phyloP scores from a whole-genome alignment of 2,113 vertebrate genomes.

The Ifrita kowaldi region DNA sequence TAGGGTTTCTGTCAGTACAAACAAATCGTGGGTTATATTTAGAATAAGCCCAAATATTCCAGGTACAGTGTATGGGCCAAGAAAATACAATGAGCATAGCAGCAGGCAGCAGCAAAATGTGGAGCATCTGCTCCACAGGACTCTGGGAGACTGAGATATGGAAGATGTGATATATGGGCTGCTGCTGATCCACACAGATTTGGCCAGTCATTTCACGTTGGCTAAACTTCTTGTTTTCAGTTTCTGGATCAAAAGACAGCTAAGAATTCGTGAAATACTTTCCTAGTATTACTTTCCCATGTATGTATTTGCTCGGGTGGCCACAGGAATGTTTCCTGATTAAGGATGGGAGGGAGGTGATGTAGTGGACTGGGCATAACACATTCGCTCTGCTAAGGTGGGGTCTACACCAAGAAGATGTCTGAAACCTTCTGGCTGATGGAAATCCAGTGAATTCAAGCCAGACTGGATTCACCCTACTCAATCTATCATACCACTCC shows the following conservation, averaged over 20 bases:
- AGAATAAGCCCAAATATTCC: not conserved
- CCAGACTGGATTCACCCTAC: slow-evolving; percentile 15
- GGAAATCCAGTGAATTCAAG: slow-evolving; percentile 10
- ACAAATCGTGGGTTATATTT: slow-evolving; percentile 3
- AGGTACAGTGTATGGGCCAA: not conserved
- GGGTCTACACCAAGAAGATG: not conserved
- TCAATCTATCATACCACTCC: slow-evolving; percentile 18
- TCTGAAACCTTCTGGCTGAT: not conserved
- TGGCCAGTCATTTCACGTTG: not conserved
- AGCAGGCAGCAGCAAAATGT: not conserved
- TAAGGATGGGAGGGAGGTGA: not conserved
- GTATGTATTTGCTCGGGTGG: not conserved
- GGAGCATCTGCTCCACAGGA: not conserved
- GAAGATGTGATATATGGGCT: not conserved
- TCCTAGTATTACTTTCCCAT: slow-evolving; percentile 25
- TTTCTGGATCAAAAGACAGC: slow-evolving; percentile 15
- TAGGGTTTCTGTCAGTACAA: slow-evolving; percentile 88
- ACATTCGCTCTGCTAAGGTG: slow-evolving; percentile 6
- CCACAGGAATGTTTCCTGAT: slow-evolving; percentile 61
- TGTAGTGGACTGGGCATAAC: not conserved
- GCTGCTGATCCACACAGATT: not conserved
- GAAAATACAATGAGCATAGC: not conserved
- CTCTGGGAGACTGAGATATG: not conserved
- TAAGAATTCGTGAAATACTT: slow-evolving; percentile 43
- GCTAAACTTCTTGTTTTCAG: slow-evolving; percentile 38